phyloP scores from a whole-genome alignment of 2,113 vertebrate species.

The Rafetus swinhoei region DNA sequence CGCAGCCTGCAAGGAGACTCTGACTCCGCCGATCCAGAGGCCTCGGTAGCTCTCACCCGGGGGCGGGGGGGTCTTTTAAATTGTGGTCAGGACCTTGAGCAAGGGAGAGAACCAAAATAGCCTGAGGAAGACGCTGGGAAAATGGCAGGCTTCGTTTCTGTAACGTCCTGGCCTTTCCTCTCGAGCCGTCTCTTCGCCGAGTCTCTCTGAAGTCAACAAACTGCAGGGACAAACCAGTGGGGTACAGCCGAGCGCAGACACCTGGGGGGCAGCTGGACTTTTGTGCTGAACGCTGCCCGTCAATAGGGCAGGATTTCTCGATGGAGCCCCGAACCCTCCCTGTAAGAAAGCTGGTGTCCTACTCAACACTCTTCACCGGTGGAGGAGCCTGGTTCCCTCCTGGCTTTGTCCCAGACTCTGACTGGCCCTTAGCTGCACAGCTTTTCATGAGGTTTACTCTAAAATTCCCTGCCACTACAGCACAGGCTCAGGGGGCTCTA shows the following conservation, averaged over 20 bases:
- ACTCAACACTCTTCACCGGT: neutral
- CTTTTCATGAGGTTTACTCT: neutral
- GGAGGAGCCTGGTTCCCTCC: neutral
- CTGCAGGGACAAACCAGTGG: neutral
- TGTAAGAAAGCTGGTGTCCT: neutral
- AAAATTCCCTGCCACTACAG: neutral
- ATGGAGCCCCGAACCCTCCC: neutral
- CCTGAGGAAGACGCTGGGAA: neutral
- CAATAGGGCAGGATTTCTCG: neutral
- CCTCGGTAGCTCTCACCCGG: neutral
- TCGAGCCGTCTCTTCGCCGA: neutral
- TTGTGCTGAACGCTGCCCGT: neutral
- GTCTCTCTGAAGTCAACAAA: neutral
- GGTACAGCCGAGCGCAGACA: neutral
- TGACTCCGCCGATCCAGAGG: accelerated
- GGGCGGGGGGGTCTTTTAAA: neutral
- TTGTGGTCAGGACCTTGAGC: neutral
- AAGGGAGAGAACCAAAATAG: too few relatives aligned
- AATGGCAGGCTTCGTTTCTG: neutral
- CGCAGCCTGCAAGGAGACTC: neutral
- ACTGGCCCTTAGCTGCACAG: neutral
- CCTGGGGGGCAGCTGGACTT: neutral
- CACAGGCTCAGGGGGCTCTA: neutral
- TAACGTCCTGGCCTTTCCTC: neutral
- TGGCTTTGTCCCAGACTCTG: neutral